Conservation (phyloP, 1,140 invertebrate species). For the Scaptomyza montana region DNA sequence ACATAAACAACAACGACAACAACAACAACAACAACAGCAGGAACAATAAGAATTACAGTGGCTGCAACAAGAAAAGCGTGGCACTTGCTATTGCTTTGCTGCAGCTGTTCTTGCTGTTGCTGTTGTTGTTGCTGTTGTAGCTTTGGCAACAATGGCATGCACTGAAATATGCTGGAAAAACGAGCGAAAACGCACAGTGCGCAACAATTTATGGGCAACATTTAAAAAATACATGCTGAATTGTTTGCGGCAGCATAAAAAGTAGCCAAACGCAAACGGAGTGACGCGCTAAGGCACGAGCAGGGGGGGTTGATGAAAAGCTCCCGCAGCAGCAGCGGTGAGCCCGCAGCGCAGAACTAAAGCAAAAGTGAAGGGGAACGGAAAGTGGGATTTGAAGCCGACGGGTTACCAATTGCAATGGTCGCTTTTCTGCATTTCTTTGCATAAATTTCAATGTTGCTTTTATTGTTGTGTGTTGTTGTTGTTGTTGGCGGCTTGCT, state of each 20-base stretch:
- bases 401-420: constrained; percentile 26
- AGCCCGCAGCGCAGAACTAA: too few relatives aligned
- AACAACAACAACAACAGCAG: constrained; percentile 18
- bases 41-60: constrained; percentile 36
- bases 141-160: constrained; percentile 66
- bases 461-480: background rate
- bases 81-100: constrained; percentile 18
- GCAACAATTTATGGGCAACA: constrained; percentile 80
- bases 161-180: constrained; percentile 74
- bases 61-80: constrained; percentile 47
- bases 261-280: constrained; percentile 61
- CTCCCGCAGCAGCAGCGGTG: too few relatives aligned
- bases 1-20: constrained; percentile 67
- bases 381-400: too few relatives aligned
- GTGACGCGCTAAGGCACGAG: background rate
- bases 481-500: background rate
- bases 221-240: constrained; percentile 75
- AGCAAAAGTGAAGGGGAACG: background rate
- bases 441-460: constrained; percentile 70
- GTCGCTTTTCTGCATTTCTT: constrained; percentile 73
- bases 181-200: constrained; percentile 66
- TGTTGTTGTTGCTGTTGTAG: constrained; percentile 22
- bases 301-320: constrained; percentile 5
- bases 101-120: constrained; percentile 18
- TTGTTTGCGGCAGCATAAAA: constrained; percentile 81